Conservation (phyloP, 2,797 vertebrate species). For the Hemibagrus guttatus region DNA sequence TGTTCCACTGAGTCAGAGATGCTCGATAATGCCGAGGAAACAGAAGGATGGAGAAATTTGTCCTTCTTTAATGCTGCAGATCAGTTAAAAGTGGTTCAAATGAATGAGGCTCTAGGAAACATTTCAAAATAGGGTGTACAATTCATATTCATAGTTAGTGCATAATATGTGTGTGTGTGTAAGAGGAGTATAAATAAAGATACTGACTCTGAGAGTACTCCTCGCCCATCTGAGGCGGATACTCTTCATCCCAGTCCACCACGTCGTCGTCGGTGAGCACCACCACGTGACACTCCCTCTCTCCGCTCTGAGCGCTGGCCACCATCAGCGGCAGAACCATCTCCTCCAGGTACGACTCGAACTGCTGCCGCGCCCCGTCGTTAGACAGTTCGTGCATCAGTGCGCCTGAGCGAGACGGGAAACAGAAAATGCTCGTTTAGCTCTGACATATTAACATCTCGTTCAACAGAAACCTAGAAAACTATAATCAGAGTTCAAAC, state of each 20-base stretch:
- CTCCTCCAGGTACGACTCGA: conserved; percentile 97
- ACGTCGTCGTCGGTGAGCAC: conserved; percentile 97
- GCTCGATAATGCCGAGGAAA: neutral
- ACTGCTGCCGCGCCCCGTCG: conserved; percentile 92
- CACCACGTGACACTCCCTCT: conserved; percentile 96
- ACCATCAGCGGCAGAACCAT: conserved; percentile 99
- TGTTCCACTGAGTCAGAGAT: neutral
- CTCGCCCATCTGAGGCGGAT: conserved; percentile 98
- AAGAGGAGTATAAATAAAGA: neutral
- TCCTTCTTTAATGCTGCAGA: neutral
- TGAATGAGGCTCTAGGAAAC: neutral
- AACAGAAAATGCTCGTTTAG: neutral
- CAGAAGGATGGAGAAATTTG: neutral
- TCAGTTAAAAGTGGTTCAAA: neutral
- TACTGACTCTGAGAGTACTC: conserved; percentile 97
- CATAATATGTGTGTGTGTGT: neutral
- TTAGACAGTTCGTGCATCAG: conserved; percentile 99
- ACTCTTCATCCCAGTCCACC: conserved; percentile 98
- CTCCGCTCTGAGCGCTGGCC: conserved; percentile 93
- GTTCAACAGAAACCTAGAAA: neutral
- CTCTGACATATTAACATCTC: neutral
- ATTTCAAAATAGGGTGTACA: neutral
- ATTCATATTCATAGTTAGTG: neutral
- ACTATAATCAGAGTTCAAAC: neutral
- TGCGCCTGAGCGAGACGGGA: conserved; percentile 77